These are phyloP conservation scores for Protobothrops flavoviridis DNA, from an alignment of 2,113 vertebrate genomes.

Conservation along the genomic window DNA sequence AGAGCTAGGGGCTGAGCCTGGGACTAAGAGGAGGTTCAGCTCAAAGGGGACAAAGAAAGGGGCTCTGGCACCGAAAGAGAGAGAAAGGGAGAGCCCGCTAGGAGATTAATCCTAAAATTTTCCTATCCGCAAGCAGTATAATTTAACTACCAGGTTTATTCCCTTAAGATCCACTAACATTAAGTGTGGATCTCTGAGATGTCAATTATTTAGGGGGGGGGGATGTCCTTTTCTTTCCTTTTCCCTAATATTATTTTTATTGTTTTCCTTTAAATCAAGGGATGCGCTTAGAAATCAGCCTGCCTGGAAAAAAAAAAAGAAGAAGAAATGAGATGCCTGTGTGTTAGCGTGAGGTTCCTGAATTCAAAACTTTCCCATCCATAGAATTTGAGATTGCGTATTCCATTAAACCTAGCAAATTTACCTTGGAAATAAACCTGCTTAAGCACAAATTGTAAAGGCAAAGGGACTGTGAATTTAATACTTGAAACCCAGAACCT, in stretches of 20 bases:
- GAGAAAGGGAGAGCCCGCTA: slow-evolving; percentile 72
- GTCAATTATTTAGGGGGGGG: not conserved
- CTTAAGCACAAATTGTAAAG: not conserved
- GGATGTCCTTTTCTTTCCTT: not conserved
- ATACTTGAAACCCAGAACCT: too few relatives aligned
- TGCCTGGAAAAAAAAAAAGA: not conserved
- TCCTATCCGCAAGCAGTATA: not conserved
- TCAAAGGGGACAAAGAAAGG: slow-evolving; percentile 75
- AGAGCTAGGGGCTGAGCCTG: slow-evolving; percentile 60
- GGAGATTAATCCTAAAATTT: slow-evolving; percentile 23
- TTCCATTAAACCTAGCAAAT: not conserved
- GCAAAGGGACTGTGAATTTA: not conserved
- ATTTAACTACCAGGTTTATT: slow-evolving; percentile 29
- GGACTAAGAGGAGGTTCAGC: slow-evolving; percentile 69
- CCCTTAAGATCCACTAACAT: not conserved
- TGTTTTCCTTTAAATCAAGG: slow-evolving; percentile 4
- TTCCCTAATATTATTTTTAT: not conserved
- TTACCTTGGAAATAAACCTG: not conserved
- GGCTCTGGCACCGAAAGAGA: slow-evolving; percentile 63
- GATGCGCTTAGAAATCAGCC: slow-evolving; percentile 13
- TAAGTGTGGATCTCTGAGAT: not conserved
- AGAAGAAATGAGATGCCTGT: slow-evolving; percentile 27
- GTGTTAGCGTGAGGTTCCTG: not conserved
- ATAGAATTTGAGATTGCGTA: not conserved
- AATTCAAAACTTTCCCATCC: not conserved